Conservation (phyloP, 2,113 vertebrate species). For the Sciurus niger region DNA sequence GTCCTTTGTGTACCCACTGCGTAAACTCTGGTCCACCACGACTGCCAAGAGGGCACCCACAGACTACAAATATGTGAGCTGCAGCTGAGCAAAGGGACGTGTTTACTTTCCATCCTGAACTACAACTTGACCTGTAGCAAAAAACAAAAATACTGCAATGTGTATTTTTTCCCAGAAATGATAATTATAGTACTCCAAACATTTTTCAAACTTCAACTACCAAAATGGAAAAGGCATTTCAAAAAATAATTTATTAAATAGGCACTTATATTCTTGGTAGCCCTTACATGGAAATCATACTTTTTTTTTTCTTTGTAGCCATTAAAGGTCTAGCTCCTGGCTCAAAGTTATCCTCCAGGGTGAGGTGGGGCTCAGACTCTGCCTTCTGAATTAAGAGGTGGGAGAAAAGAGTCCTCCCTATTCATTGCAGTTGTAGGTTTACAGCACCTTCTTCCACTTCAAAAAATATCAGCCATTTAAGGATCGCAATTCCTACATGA, state of each 20-base stretch:
- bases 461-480: background rate
- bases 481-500: background rate
- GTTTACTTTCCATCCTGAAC: slow-evolving; percentile 82
- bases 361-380: background rate
- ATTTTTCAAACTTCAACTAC: slow-evolving; percentile 81
- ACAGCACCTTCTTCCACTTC: background rate
- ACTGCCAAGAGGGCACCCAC: slow-evolving; percentile 62
- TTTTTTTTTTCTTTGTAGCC: background rate
- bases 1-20: slow-evolving; percentile 75
- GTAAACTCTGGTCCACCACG: background rate
- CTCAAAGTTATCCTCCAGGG: slow-evolving; percentile 2
- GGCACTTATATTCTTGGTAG: slow-evolving; percentile 75
- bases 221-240: slow-evolving; percentile 82
- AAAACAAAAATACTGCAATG: slow-evolving; percentile 81
- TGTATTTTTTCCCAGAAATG: slow-evolving; percentile 84
- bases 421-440: background rate
- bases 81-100: slow-evolving; percentile 82
- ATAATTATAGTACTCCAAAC: slow-evolving; percentile 85
- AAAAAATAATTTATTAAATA: slow-evolving; percentile 85
- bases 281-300: slow-evolving; percentile 82
- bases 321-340: slow-evolving; percentile 57
- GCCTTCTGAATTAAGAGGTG: background rate
- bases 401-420: background rate
- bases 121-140: slow-evolving; percentile 83
- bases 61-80: slow-evolving; percentile 75